Evolutionary conservation across 2,888 invertebrate species (phyloP).

Genomic region (Sphinx pinastri): DNA sequence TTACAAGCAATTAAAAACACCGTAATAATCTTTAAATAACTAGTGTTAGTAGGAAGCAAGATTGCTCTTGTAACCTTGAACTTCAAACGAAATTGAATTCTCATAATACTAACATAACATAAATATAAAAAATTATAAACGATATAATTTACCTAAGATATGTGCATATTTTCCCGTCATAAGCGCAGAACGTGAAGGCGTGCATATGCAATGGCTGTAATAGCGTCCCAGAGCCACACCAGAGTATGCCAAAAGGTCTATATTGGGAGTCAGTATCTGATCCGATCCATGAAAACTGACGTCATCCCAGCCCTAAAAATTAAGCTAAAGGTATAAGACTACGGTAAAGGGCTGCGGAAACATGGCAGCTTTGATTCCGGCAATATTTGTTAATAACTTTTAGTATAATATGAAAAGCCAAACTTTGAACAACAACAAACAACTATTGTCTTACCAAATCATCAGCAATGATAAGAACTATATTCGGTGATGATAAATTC

Average conservation of each 20-base stretch:
- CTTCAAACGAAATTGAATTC: no score
- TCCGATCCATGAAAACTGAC: constrained; percentile 94
- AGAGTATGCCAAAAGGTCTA: constrained; percentile 92
- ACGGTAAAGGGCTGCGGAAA: no score
- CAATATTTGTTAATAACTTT: no score
- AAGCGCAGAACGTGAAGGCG: constrained; percentile 92
- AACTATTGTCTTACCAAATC: constrained; percentile 87
- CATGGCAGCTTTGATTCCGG: no score
- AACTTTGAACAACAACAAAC: constrained; percentile 10
- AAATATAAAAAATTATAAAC: not conserved
- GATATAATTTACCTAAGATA: constrained; percentile 84
- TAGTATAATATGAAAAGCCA: not conserved
- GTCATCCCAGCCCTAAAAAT: constrained; percentile 93
- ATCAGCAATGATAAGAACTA: constrained; percentile 91
- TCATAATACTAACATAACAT: no score
- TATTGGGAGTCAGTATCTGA: constrained; percentile 94
- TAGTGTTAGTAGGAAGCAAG: no score
- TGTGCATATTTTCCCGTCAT: constrained; percentile 94
- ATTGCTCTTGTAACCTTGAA: no score
- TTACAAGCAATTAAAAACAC: no score
- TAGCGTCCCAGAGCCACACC: constrained; percentile 93
- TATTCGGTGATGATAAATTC: constrained; percentile 75
- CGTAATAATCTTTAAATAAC: no score
- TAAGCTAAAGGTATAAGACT: no score
- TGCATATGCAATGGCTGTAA: constrained; percentile 93